These are phyloP conservation scores for Tenualosa thibaudeaui DNA, from an alignment of 2,797 vertebrate species.

Conservation along the genomic window DNA sequence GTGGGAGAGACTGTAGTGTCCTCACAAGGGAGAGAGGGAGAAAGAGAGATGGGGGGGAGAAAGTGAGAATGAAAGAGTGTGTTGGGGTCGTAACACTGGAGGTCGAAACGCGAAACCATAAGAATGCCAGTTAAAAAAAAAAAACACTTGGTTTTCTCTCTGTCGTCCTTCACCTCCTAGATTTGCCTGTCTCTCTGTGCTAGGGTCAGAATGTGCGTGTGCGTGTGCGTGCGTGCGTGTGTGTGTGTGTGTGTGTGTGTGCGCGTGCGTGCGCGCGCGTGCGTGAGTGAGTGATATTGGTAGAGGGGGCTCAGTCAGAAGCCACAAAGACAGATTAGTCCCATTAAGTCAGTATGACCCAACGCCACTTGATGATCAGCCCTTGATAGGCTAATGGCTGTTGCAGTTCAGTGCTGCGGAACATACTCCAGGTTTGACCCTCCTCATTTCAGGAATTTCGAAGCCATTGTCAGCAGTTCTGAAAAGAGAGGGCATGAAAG, in stretches of 20 bases:
- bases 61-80: neutral
- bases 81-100: neutral
- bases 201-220: neutral
- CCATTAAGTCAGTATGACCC: neutral
- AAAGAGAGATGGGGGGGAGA: neutral
- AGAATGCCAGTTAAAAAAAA: constrained; percentile 3
- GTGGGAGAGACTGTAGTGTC: constrained; percentile 5
- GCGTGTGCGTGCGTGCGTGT: neutral
- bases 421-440: neutral
- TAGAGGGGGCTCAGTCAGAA: neutral
- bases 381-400: neutral
- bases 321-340: neutral
- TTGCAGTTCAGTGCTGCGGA: neutral
- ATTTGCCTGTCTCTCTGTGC: neutral
- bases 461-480: neutral
- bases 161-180: neutral
- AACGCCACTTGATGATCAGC: neutral
- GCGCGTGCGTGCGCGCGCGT: neutral
- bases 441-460: neutral
- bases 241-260: constrained; percentile 7
- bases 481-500: neutral
- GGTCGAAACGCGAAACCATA: constrained; percentile 11
- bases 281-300: neutral
- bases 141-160: neutral
- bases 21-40: neutral